Percentiles rank a stretch among this genome's conserved stretches.
Evolutionary conservation across 2,888 invertebrate species (phyloP).

Genomic region (Dioctria rufipes): DNA sequence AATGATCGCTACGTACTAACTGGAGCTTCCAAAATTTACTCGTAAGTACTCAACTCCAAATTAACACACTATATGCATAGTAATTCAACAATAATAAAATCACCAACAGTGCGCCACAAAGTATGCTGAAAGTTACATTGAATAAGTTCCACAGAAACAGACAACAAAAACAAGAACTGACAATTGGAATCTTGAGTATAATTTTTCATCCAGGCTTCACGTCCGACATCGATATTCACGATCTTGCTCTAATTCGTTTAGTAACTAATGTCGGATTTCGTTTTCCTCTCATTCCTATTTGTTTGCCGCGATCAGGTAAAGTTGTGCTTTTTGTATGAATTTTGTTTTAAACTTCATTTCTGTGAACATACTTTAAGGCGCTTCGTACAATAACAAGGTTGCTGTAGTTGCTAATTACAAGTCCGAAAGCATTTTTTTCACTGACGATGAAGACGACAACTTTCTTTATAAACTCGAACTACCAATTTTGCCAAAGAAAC

Average conservation of each 20-base stretch:
- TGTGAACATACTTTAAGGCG: constrained; percentile 11
- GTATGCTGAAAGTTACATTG: neutral
- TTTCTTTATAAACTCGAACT: constrained; percentile 19
- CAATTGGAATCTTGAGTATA: constrained; percentile 72
- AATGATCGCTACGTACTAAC: constrained; percentile 90
- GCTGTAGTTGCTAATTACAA: neutral
- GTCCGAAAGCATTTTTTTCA: neutral
- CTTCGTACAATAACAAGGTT: neutral
- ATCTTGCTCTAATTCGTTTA: constrained; percentile 74
- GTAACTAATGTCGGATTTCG: constrained; percentile 73
- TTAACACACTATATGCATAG: neutral
- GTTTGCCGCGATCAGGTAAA: constrained; percentile 72
- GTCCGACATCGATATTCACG: constrained; percentile 71
- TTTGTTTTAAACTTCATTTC: too few species aligned
- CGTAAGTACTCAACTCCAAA: neutral
- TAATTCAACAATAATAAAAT: neutral
- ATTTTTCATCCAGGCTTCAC: constrained; percentile 73
- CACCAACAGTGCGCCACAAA: neutral
- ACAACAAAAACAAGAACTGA: neutral
- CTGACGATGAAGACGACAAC: neutral
- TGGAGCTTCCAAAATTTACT: constrained; percentile 74
- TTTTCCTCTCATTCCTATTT: constrained; percentile 74
- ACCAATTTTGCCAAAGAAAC: neutral
- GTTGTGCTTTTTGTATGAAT: neutral
- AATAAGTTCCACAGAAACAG: neutral